A percentile compares a stretch with the other conserved stretches of the same genome.
These are phyloP conservation scores for Pristis pectinata DNA, from an alignment of 2,797 vertebrate species.

Conservation along the genomic window DNA sequence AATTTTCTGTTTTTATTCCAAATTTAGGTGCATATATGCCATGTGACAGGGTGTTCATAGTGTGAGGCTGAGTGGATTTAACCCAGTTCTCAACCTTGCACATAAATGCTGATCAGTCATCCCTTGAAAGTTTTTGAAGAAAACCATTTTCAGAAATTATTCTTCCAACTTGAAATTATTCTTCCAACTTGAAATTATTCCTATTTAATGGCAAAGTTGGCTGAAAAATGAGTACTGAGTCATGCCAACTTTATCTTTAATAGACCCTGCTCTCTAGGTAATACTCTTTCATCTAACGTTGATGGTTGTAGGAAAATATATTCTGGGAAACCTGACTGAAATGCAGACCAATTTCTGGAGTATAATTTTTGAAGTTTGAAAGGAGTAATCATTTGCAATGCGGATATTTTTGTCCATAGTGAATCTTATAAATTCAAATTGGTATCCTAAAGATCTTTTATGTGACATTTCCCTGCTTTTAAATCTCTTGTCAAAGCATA, in stretches of 20 bases:
- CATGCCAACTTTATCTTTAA: background rate
- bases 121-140: no score
- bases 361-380: background rate
- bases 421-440: background rate
- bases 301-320: background rate
- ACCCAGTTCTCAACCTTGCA: background rate
- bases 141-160: no score
- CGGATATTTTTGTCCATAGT: background rate
- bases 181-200: background rate
- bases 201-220: background rate
- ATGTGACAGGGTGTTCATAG: background rate
- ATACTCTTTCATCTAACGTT: background rate
- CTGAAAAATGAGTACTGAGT: background rate
- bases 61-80: background rate
- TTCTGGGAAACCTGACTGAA: background rate
- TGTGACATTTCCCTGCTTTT: background rate
- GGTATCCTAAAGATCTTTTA: background rate
- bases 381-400: background rate
- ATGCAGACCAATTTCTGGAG: background rate
- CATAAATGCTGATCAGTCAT: no score
- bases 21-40: background rate
- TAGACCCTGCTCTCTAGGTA: background rate
- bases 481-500: background rate
- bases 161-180: no score
- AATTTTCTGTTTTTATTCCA: no score